Percentiles rank a stretch among this genome's conserved stretches.
phyloP scores from a whole-genome alignment of 2,797 vertebrate species.

The Anniella stebbinsi region DNA sequence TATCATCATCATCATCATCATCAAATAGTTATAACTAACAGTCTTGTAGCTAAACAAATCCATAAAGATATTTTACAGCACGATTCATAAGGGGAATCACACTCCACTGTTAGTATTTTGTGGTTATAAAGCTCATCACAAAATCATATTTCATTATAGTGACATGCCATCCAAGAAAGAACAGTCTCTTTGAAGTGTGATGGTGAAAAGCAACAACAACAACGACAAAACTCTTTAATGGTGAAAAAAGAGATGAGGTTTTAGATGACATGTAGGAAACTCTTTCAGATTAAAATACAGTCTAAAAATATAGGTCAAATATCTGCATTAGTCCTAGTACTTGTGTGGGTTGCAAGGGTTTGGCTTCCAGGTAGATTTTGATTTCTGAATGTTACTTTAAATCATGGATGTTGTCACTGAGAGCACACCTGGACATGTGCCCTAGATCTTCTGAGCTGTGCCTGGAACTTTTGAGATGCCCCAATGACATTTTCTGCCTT shows the following conservation, averaged over 20 bases:
- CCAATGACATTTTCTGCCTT: too few relatives aligned
- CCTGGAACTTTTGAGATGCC: too few relatives aligned
- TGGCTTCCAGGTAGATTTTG: slow-evolving; percentile 2
- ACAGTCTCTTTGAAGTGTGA: slow-evolving; percentile 1
- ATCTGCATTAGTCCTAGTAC: background rate
- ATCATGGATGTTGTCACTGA: too few relatives aligned
- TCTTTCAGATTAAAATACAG: background rate
- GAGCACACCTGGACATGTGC: too few relatives aligned
- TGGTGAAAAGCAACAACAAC: background rate
- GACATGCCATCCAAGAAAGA: slow-evolving; percentile 25
- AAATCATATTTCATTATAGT: slow-evolving; percentile 24
- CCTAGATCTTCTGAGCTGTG: too few relatives aligned
- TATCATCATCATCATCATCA: background rate
- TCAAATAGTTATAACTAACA: background rate
- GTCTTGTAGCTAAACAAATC: background rate
- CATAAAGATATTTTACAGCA: background rate
- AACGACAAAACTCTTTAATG: background rate
- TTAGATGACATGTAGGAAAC: background rate
- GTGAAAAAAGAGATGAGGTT: background rate
- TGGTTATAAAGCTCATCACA: slow-evolving; percentile 30
- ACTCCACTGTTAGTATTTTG: too few relatives aligned
- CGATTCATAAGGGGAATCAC: too few relatives aligned
- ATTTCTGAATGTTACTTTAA: background rate
- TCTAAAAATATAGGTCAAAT: slow-evolving; percentile 29
- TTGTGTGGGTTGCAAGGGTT: background rate